Conservation (phyloP, 1,140 invertebrate species). For the Eupristina koningsbergeri region DNA sequence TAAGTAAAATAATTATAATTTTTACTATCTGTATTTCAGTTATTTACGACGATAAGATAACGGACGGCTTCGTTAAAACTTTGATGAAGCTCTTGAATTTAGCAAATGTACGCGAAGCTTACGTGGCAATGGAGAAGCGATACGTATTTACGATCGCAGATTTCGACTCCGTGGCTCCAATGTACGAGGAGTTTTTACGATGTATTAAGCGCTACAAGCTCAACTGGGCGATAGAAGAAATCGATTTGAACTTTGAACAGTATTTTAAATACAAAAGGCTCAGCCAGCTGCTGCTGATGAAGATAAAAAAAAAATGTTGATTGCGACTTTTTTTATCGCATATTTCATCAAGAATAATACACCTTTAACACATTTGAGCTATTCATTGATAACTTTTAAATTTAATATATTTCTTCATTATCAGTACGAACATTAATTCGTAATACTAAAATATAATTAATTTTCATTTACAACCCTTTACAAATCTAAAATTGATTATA, state of each 20-base stretch:
- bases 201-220: constrained; percentile 72
- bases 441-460: no score
- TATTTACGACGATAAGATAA: constrained; percentile 89
- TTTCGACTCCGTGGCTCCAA: constrained; percentile 85
- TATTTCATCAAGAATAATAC: background rate
- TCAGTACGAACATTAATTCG: no score
- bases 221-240: constrained; percentile 77
- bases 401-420: no score
- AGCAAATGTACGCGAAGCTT: constrained; percentile 75
- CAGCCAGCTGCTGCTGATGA: constrained; percentile 84
- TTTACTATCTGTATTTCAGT: constrained; percentile 76
- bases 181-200: constrained; percentile 86
- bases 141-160: constrained; percentile 88
- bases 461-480: no score
- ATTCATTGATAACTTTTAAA: no score
- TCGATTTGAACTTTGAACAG: constrained; percentile 83
- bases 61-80: constrained; percentile 85
- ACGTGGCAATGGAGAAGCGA: constrained; percentile 88
- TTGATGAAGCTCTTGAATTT: constrained; percentile 79
- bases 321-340: background rate
- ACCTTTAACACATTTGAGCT: no score
- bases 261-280: constrained; percentile 87
- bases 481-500: background rate
- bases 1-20: constrained; percentile 42
- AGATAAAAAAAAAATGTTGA: constrained; percentile 72